A percentile compares a stretch with the other conserved stretches of the same genome.
phyloP scores from a whole-genome alignment of 2,888 invertebrate species.

The Molanna angustata region DNA sequence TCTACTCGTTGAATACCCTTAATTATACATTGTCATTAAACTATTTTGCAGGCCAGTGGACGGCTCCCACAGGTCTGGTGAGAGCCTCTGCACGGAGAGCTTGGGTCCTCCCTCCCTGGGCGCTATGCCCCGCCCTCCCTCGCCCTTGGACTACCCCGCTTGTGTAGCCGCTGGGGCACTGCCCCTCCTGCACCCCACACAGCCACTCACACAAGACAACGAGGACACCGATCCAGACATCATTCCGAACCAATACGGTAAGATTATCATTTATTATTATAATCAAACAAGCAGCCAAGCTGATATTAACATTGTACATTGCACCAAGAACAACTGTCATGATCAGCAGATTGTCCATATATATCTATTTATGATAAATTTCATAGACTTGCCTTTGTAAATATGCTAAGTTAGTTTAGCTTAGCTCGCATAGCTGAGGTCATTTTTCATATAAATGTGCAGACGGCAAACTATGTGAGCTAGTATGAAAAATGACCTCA shows the following conservation, averaged over 20 bases:
- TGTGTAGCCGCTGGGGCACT: slow-evolving; percentile 45
- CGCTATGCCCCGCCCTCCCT: slow-evolving; percentile 44
- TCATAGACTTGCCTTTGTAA: too few relatives aligned
- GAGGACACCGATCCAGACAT: slow-evolving; percentile 85
- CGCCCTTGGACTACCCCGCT: slow-evolving; percentile 44
- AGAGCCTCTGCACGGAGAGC: slow-evolving; percentile 28
- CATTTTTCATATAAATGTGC: too few relatives aligned
- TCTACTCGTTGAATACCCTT: too few relatives aligned
- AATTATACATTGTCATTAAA: too few relatives aligned
- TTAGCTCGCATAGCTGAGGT: too few relatives aligned
- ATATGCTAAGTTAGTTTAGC: too few relatives aligned
- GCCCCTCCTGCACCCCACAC: slow-evolving; percentile 52
- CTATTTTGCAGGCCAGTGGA: slow-evolving; percentile 30
- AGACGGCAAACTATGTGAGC: too few relatives aligned
- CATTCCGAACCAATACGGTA: slow-evolving; percentile 85
- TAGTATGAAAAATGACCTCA: too few relatives aligned
- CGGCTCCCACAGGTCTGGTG: slow-evolving; percentile 29
- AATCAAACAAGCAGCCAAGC: too few relatives aligned
- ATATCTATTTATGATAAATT: slow-evolving; percentile 1
- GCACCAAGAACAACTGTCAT: too few relatives aligned
- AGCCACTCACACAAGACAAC: slow-evolving; percentile 53
- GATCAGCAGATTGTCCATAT: not conserved
- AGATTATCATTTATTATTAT: slow-evolving; percentile 42
- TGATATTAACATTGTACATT: too few relatives aligned
- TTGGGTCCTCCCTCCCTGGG: slow-evolving; percentile 43